Evolutionary conservation across 1,140 invertebrate genomes (phyloP).

Genomic region (Wiebesia pumilae): DNA sequence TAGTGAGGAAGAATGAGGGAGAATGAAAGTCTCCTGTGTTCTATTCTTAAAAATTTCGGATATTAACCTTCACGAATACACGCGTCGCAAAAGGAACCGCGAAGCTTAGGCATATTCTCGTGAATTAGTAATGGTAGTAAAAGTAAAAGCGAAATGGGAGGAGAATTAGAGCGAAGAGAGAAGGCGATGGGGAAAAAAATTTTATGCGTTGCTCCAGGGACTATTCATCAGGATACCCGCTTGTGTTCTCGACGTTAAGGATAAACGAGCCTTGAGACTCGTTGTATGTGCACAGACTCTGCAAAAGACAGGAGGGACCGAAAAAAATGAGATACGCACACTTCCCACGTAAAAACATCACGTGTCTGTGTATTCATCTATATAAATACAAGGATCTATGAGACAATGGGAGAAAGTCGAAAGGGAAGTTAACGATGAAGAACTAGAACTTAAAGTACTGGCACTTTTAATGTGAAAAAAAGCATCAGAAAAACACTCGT

Average conservation of each 20-base stretch:
- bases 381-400: not conserved
- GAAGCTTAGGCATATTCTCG: not conserved
- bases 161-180: not conserved
- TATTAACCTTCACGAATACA: not conserved
- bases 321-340: not conserved
- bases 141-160: not conserved
- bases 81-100: not conserved
- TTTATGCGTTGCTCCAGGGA: constrained; percentile 27
- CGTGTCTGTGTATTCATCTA: not conserved
- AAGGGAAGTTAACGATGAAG: not conserved
- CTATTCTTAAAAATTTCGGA: not conserved
- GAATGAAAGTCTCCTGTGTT: not conserved
- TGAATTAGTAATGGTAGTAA: not conserved
- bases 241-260: constrained; percentile 17
- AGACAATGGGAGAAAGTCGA: not conserved
- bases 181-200: not conserved
- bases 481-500: not conserved
- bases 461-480: not conserved
- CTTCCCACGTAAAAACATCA: not conserved
- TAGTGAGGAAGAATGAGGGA: not conserved
- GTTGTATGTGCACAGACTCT: not conserved
- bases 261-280: constrained; percentile 29
- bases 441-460: not conserved
- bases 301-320: not conserved
- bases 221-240: constrained; percentile 29